A percentile compares a stretch with the other conserved stretches of the same genome.
phyloP scores from a whole-genome alignment of 2,888 invertebrate species.

The Stenotaenia linearis region DNA sequence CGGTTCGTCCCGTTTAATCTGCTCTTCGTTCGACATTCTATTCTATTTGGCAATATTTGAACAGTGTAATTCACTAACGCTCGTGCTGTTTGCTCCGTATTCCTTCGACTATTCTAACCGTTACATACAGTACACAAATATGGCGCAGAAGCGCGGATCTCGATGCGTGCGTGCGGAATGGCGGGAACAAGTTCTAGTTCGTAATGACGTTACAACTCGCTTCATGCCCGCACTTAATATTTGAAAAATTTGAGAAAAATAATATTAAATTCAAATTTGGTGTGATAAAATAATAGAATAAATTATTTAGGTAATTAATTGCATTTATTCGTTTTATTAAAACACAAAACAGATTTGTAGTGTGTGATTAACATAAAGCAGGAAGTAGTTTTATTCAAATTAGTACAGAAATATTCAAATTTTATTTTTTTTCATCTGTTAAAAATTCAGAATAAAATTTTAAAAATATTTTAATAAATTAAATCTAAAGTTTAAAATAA shows the following conservation, averaged over 20 bases:
- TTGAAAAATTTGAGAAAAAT: not conserved
- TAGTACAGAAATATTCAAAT: too few species aligned
- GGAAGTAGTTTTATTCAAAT: not conserved
- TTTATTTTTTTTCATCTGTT: too few species aligned
- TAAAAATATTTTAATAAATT: too few species aligned
- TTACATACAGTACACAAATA: not conserved
- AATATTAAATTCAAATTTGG: too few species aligned
- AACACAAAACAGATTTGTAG: too few species aligned
- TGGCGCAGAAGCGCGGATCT: not conserved
- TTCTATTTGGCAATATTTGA: not conserved
- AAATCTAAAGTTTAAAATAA: too few species aligned
- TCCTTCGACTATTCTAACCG: not conserved
- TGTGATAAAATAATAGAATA: too few species aligned
- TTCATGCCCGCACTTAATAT: not conserved
- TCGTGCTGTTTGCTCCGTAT: not conserved
- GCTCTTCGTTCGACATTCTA: not conserved
- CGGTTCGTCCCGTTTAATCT: not conserved
- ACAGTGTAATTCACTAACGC: not conserved
- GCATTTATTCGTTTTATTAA: too few species aligned
- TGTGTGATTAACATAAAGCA: not conserved
- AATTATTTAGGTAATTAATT: too few species aligned
- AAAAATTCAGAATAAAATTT: too few species aligned
- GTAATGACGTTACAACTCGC: not conserved
- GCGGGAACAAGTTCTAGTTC: not conserved
- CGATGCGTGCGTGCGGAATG: too few species aligned